Percentiles rank a stretch among this genome's conserved stretches.
phyloP scores from a whole-genome alignment of 2,797 vertebrate species.

The Karalla daura region DNA sequence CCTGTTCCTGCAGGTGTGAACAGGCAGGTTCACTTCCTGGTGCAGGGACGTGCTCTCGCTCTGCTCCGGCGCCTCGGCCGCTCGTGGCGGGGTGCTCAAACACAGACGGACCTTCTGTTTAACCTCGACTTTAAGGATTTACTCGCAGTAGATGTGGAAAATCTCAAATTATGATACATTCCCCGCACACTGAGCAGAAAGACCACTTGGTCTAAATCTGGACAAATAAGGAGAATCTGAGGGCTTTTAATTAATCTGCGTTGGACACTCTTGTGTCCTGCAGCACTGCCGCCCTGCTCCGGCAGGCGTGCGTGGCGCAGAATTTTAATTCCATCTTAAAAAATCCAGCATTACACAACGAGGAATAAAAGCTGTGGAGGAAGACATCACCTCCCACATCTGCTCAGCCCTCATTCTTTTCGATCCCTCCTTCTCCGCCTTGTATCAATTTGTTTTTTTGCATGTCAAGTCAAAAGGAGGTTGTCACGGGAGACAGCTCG shows the following conservation, averaged over 20 bases:
- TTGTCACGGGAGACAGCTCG: conserved; percentile 72
- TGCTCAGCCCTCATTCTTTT: conserved; percentile 39
- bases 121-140: conserved; percentile 15
- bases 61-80: neutral
- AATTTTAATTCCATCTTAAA: conserved; percentile 28
- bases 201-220: conserved; percentile 23
- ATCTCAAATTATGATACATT: conserved; percentile 19
- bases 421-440: conserved; percentile 34
- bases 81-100: neutral
- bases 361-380: conserved; percentile 46
- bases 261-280: conserved; percentile 32
- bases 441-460: conserved; percentile 63
- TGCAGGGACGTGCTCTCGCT: neutral
- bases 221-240: conserved; percentile 32
- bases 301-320: conserved; percentile 19
- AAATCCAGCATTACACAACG: conserved; percentile 27
- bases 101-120: conserved; percentile 1
- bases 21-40: neutral
- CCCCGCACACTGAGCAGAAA: conserved; percentile 22
- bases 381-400: conserved; percentile 52
- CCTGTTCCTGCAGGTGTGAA: too few relatives aligned
- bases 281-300: too few relatives aligned
- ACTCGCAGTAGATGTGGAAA: neutral
- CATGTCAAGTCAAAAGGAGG: conserved; percentile 68
- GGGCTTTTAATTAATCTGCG: conserved; percentile 33